Conservation (phyloP, 2,888 invertebrate species). For the Platycheirus rosarum region DNA sequence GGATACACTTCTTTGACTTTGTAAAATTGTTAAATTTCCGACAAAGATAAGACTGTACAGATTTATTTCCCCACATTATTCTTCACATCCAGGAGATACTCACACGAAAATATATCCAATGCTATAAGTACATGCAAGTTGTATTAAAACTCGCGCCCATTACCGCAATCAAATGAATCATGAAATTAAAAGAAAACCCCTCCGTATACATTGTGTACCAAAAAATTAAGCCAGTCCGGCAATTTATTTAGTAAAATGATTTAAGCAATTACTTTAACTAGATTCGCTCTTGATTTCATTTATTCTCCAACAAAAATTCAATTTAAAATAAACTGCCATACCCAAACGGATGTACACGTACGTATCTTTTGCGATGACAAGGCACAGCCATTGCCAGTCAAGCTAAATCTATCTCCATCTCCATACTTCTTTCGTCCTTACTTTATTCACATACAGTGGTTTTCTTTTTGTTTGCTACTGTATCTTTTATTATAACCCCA, state of each 20-base stretch:
- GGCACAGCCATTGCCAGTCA: background rate
- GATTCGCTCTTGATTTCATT: constrained; percentile 16
- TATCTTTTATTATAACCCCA: constrained; percentile 20
- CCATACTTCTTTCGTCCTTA: constrained; percentile 26
- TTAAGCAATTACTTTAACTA: constrained; percentile 9
- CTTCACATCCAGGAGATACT: too few relatives aligned
- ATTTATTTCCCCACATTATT: background rate
- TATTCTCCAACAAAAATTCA: constrained; percentile 13
- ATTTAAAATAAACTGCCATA: constrained; percentile 25
- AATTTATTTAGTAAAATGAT: constrained; percentile 3
- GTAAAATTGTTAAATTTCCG: background rate
- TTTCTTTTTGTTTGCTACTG: constrained; percentile 15
- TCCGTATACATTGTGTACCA: background rate
- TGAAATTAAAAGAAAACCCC: background rate
- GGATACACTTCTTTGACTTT: background rate
- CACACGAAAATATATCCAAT: background rate
- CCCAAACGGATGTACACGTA: background rate
- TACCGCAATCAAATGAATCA: constrained; percentile 1
- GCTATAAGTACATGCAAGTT: background rate
- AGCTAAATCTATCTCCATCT: background rate
- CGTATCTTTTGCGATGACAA: constrained; percentile 28
- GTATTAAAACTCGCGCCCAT: background rate
- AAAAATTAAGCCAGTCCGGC: background rate
- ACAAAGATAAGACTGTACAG: background rate
- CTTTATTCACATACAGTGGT: constrained; percentile 43